Evolutionary conservation across 2,888 invertebrate genomes (phyloP).

Genomic region (Nephrotoma flavescens): DNA sequence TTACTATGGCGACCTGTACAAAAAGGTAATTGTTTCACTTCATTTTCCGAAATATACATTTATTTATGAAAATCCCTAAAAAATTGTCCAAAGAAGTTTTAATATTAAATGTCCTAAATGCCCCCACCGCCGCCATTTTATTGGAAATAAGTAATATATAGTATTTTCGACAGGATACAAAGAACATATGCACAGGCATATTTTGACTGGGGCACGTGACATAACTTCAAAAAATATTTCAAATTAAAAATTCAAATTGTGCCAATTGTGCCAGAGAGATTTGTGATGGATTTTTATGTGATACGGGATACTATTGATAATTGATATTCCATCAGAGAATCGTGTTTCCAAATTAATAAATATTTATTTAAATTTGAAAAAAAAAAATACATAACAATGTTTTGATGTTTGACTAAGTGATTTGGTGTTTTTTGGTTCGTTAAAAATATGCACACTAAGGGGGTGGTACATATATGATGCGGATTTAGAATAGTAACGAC

Average conservation of each 20-base stretch:
- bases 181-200: not conserved
- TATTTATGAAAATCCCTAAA: not conserved
- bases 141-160: not conserved
- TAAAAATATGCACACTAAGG: not conserved
- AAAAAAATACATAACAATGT: not conserved
- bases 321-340: not conserved
- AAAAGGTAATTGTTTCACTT: not conserved
- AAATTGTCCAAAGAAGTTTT: not conserved
- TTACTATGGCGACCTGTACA: not conserved
- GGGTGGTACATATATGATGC: not conserved
- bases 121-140: not conserved
- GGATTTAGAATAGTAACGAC: not conserved
- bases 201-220: not conserved
- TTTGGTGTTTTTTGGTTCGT: not conserved
- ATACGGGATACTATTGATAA: not conserved
- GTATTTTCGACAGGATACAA: not conserved
- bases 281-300: not conserved
- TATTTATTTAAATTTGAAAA: not conserved
- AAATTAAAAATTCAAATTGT: not conserved
- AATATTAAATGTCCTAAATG: not conserved
- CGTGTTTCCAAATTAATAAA: not conserved
- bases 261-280: not conserved
- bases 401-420: not conserved
- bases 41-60: not conserved
- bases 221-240: not conserved